Evolutionary conservation across 2,113 vertebrate species (phyloP).

Genomic region (Pluvialis apricaria): DNA sequence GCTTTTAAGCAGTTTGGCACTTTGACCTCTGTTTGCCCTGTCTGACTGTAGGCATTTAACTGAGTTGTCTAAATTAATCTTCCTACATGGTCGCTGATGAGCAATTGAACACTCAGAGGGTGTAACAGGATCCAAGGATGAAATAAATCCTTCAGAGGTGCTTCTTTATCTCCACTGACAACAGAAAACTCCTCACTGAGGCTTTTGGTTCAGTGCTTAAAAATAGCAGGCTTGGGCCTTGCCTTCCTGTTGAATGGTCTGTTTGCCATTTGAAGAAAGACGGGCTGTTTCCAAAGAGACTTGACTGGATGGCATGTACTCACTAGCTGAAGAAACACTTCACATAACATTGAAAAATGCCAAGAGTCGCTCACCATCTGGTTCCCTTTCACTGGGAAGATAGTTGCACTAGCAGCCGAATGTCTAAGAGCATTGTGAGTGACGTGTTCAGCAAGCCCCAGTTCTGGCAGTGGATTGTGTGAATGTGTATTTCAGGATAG

Average conservation of each 20-base stretch:
- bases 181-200: neutral
- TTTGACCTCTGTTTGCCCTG: neutral
- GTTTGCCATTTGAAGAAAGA: neutral
- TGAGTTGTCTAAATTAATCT: neutral
- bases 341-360: conserved; percentile 7
- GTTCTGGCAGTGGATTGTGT: conserved; percentile 17
- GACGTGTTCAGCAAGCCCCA: conserved; percentile 23
- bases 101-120: neutral
- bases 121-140: neutral
- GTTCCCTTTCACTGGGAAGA: conserved; percentile 3
- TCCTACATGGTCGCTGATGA: neutral
- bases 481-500: conserved; percentile 34
- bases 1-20: neutral
- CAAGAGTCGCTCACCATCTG: conserved; percentile 49
- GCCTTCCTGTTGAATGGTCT: neutral
- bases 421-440: conserved; percentile 37
- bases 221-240: neutral
- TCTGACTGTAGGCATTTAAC: neutral
- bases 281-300: conserved; percentile 1
- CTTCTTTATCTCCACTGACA: neutral
- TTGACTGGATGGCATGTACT: neutral
- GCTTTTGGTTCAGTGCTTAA: neutral
- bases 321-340: conserved; percentile 51
- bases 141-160: neutral
- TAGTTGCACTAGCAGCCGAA: neutral